Evolutionary conservation across 2,113 vertebrate genomes (phyloP).

Genomic region (Pteruthius melanotis): DNA sequence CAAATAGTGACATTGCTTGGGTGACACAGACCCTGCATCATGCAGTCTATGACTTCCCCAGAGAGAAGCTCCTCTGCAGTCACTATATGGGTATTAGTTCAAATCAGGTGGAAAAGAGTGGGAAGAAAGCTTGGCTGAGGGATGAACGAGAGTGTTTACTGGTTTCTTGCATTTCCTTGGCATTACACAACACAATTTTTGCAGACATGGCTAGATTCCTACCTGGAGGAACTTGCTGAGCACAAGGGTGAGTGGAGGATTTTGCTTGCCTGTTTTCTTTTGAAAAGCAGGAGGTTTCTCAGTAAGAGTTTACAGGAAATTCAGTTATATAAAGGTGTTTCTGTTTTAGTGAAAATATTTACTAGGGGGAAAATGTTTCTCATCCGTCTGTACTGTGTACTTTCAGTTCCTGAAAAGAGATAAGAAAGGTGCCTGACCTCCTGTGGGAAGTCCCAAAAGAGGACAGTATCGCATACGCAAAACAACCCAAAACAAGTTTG

Average conservation of each 20-base stretch:
- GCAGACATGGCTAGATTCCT: neutral
- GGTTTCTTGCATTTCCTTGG: neutral
- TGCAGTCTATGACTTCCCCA: neutral
- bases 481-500: neutral
- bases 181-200: neutral
- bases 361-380: neutral
- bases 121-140: neutral
- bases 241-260: neutral
- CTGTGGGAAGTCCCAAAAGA: neutral
- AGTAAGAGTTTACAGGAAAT: neutral
- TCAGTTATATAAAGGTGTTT: conserved; percentile 11
- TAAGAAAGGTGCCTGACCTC: conserved; percentile 2
- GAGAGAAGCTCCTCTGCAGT: neutral
- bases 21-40: neutral
- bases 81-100: neutral
- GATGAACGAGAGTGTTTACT: neutral
- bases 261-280: neutral
- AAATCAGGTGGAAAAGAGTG: neutral
- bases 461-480: neutral
- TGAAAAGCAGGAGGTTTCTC: conserved; percentile 2
- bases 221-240: neutral
- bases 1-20: neutral
- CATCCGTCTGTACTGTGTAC: neutral
- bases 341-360: conserved; percentile 16
- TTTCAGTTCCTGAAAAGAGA: conserved; percentile 18